Percentiles rank a stretch among this genome's conserved stretches.
Conservation (phyloP, 2,888 invertebrate genomes). For the Erynnis tages region DNA sequence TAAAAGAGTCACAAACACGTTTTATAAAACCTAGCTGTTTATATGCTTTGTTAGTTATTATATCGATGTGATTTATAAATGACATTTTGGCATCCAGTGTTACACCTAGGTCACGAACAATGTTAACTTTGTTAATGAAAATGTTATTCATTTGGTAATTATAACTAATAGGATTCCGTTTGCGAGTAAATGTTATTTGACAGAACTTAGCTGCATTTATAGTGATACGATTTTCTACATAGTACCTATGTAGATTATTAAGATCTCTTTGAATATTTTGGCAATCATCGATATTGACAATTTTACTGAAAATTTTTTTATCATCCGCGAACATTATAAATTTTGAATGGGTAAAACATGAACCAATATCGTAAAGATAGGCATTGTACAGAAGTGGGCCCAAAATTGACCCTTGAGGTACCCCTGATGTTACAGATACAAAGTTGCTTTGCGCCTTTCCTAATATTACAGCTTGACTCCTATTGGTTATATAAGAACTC, state of each 20-base stretch:
- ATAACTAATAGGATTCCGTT: not conserved
- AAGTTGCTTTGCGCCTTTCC: not conserved
- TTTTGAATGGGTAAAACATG: not conserved
- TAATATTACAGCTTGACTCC: not conserved
- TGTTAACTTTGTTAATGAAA: not conserved
- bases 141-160: not conserved
- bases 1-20: slow-evolving; percentile 5
- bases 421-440: not conserved
- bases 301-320: not conserved
- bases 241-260: not conserved
- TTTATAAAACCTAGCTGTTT: slow-evolving; percentile 17
- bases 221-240: not conserved
- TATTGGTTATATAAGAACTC: not conserved
- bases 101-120: slow-evolving; percentile 11
- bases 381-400: not conserved
- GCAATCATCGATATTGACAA: not conserved
- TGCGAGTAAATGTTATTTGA: not conserved
- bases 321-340: not conserved
- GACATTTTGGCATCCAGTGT: slow-evolving; percentile 5
- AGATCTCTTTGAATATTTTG: not conserved
- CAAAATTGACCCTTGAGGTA: not conserved
- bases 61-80: slow-evolving; percentile 3
- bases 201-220: not conserved
- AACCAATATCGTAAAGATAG: not conserved
- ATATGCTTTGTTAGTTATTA: slow-evolving; percentile 3